Evolutionary conservation across 1,140 invertebrate species (phyloP).

Genomic region (Anoplophora glabripennis): DNA sequence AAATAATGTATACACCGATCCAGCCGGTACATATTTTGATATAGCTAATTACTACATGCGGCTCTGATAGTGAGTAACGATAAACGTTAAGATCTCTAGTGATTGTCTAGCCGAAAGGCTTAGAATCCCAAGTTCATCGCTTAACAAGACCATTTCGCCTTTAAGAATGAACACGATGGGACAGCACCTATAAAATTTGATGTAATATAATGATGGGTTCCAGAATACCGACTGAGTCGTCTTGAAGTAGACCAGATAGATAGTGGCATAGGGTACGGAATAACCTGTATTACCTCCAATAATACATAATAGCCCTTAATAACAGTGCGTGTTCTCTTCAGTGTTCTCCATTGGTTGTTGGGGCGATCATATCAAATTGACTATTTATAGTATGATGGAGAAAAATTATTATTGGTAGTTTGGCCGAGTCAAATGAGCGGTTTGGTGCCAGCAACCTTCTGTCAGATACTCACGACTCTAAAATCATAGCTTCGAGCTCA

Average conservation of each 20-base stretch:
- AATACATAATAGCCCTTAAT: conserved; percentile 49
- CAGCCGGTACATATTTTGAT: no score
- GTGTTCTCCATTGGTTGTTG: conserved; percentile 38
- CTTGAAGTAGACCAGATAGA: conserved; percentile 37
- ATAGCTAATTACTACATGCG: no score
- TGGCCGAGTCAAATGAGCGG: conserved; percentile 17
- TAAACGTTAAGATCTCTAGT: no score
- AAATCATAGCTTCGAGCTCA: conserved; percentile 38
- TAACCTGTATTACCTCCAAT: conserved; percentile 46
- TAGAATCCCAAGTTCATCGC: no score
- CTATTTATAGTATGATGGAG: conserved; percentile 44
- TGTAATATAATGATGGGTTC: conserved; percentile 40
- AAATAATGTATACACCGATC: no score
- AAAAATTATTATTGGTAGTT: conserved; percentile 44
- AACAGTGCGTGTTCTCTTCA: conserved; percentile 42
- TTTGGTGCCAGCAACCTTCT: conserved; percentile 21
- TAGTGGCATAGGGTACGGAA: conserved; percentile 25
- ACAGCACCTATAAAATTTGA: conserved; percentile 22
- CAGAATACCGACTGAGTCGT: conserved; percentile 22
- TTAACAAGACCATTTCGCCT: no score
- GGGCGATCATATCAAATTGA: conserved; percentile 44
- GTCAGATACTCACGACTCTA: conserved; percentile 35
- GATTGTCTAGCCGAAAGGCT: no score
- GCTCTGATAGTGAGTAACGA: no score
- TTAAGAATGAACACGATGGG: no score